phyloP scores from a whole-genome alignment of 1,140 invertebrate genomes.

The Panagrolaimus sp. region DNA sequence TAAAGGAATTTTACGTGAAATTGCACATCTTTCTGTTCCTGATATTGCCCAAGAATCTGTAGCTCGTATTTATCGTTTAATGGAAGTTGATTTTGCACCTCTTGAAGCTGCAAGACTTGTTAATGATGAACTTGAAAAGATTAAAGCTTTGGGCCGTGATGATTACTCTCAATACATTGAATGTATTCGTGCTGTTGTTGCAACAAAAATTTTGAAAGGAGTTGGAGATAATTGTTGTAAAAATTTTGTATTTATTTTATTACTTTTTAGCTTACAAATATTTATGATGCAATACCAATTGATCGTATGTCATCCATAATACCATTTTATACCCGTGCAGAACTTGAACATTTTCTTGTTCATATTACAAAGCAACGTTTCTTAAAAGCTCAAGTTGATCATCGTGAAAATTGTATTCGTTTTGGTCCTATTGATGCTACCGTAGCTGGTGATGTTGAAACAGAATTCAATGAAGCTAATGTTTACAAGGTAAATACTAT shows the following conservation, averaged over 20 bases:
- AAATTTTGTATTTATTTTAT: too few species aligned
- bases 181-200: constrained; percentile 39
- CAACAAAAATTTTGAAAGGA: constrained; percentile 50
- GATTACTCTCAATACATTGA: constrained; percentile 45
- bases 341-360: constrained; percentile 52
- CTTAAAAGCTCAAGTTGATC: constrained; percentile 50
- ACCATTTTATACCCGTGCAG: constrained; percentile 44
- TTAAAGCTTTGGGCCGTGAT: constrained; percentile 20
- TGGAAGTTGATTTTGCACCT: constrained; percentile 55
- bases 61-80: constrained; percentile 40
- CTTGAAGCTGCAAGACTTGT: constrained; percentile 34
- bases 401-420: constrained; percentile 47
- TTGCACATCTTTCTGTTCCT: constrained; percentile 47
- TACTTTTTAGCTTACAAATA: constrained; percentile 31
- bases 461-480: constrained; percentile 18
- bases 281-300: constrained; percentile 53
- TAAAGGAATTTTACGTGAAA: constrained; percentile 50
- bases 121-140: constrained; percentile 25
- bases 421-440: constrained; percentile 48
- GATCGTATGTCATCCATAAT: constrained; percentile 46
- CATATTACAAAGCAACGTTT: constrained; percentile 51
- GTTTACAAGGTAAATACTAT: not conserved
- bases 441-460: constrained; percentile 49
- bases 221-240: too few species aligned
- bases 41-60: constrained; percentile 41